phyloP scores from a whole-genome alignment of 2,797 vertebrate genomes.

The Cynopterus sphinx region DNA sequence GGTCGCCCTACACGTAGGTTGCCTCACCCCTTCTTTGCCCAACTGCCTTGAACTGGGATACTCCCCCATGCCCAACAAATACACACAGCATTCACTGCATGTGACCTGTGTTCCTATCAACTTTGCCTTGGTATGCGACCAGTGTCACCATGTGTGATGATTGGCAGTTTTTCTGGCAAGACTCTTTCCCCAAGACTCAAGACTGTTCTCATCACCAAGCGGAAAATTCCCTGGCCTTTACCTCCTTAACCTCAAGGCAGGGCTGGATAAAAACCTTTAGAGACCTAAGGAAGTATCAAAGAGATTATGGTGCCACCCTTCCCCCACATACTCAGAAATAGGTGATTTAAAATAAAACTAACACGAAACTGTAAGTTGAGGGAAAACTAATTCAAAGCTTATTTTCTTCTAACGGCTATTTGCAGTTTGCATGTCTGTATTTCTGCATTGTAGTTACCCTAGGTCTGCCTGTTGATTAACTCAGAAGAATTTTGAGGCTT shows the following conservation, averaged over 20 bases:
- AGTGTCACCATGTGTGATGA: background rate
- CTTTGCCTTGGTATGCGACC: background rate
- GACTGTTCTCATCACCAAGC: background rate
- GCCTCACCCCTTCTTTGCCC: background rate
- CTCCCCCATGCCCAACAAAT: fast-evolving
- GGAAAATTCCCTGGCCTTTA: background rate
- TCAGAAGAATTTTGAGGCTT: background rate
- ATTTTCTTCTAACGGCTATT: background rate
- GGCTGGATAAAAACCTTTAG: background rate
- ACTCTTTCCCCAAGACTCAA: conserved; percentile 8
- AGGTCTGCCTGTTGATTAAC: background rate
- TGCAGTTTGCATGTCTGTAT: background rate
- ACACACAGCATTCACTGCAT: background rate
- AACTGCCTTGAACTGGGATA: background rate
- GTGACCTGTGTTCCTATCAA: background rate
- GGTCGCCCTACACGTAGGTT: no score
- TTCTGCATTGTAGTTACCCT: background rate
- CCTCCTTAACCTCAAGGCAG: background rate
- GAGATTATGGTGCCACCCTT: background rate
- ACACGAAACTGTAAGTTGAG: background rate
- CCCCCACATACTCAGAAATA: background rate
- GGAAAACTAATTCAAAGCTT: background rate
- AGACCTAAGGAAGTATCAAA: background rate
- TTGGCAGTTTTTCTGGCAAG: background rate
- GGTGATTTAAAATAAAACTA: conserved; percentile 26